Conservation (phyloP, 1,140 invertebrate genomes). For the Lasioglossum albipes region DNA sequence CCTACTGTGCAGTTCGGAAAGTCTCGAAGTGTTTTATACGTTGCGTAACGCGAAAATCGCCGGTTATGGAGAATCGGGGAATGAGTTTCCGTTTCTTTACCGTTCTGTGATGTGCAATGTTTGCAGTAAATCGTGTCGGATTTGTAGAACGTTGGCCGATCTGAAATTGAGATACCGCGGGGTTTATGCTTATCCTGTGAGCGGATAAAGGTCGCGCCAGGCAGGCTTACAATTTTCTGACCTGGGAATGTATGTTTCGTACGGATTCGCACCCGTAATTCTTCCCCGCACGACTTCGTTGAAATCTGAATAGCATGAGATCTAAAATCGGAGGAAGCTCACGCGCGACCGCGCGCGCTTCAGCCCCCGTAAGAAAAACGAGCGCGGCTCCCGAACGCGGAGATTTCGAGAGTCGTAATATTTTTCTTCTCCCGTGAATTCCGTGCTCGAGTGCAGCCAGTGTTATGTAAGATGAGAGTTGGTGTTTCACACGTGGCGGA, state of each 20-base stretch:
- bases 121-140: neutral
- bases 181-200: conserved; percentile 21
- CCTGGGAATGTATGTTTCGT: neutral
- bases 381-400: neutral
- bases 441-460: neutral
- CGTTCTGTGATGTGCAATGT: neutral
- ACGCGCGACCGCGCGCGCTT: neutral
- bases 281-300: neutral
- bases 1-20: too few species aligned
- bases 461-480: neutral
- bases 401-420: neutral
- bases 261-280: neutral
- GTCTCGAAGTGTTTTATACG: too few species aligned
- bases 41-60: too few species aligned
- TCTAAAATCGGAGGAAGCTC: conserved; percentile 3
- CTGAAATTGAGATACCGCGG: conserved; percentile 3
- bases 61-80: neutral
- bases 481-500: too few species aligned
- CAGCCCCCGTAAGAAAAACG: conserved; percentile 2
- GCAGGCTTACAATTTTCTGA: conserved; percentile 23
- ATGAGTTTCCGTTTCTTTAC: neutral
- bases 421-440: neutral
- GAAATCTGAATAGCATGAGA: neutral
- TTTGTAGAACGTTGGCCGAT: neutral
- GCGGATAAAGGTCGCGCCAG: neutral